phyloP scores from a whole-genome alignment of 2,797 vertebrate genomes.

The Pteronotus mesoamericanus region DNA sequence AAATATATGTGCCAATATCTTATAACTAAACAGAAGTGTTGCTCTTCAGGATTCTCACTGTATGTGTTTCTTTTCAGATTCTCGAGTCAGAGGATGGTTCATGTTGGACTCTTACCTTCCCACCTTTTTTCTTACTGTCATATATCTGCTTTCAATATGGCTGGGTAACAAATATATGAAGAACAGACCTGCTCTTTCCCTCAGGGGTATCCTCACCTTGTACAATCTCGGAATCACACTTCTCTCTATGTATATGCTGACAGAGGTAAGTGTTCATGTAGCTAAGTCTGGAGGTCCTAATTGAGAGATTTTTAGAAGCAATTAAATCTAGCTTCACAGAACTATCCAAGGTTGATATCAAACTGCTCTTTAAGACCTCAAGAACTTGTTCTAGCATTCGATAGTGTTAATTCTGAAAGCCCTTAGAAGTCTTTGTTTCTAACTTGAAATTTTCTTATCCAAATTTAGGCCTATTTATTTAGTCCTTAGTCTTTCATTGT shows the following conservation, averaged over 20 bases:
- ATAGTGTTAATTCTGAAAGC: not conserved
- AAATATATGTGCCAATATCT: rapidly evolving
- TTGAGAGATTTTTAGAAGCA: not conserved
- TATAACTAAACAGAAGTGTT: rapidly evolving
- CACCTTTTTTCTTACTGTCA: slow-evolving; percentile 84
- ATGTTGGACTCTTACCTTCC: slow-evolving; percentile 91
- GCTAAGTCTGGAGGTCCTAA: rapidly evolving
- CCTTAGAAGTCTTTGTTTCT: not conserved
- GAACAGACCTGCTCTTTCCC: slow-evolving; percentile 85
- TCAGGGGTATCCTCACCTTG: slow-evolving; percentile 85
- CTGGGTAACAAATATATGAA: slow-evolving; percentile 88
- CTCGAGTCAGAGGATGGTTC: slow-evolving; percentile 90
- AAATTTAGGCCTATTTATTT: not conserved
- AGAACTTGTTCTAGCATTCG: not conserved
- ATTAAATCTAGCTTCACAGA: not conserved
- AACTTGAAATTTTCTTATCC: not conserved
- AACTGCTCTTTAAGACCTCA: not conserved
- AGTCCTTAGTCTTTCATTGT: not conserved
- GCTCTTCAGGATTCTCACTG: not conserved
- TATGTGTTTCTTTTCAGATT: slow-evolving; percentile 80
- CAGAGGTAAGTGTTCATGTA: slow-evolving; percentile 83
- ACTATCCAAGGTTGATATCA: no score
- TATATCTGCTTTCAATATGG: slow-evolving; percentile 87
- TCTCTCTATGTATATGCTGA: slow-evolving; percentile 89
- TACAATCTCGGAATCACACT: slow-evolving; percentile 89